Conservation (phyloP, 35 echinoderm and acorn worm species). For the Holothuria glaberrima region DNA sequence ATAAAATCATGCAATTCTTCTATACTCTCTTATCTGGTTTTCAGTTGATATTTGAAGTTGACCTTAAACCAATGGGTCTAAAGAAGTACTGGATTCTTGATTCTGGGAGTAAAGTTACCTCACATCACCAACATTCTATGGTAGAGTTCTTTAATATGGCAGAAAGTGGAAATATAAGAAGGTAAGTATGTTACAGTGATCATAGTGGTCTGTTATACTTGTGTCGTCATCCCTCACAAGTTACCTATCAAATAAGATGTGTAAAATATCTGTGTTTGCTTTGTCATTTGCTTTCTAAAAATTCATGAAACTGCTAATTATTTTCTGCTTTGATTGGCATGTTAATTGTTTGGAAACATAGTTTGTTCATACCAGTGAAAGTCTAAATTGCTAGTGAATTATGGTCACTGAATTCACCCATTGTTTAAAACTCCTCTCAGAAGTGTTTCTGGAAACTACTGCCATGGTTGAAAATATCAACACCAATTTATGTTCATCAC, state of each 20-base stretch:
- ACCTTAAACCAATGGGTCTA: slow-evolving; percentile 75
- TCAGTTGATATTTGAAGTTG: slow-evolving; percentile 92
- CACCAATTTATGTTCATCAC: no score
- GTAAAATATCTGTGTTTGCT: background rate
- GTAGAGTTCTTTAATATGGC: slow-evolving; percentile 71
- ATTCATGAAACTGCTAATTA: background rate
- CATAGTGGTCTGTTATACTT: no score
- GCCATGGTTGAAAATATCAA: no score
- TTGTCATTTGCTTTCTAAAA: background rate
- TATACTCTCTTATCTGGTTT: background rate
- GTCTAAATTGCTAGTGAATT: no score
- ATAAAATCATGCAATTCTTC: no score
- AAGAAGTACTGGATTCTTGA: slow-evolving; percentile 87
- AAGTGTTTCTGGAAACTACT: no score
- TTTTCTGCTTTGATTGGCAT: background rate
- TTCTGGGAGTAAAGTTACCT: slow-evolving; percentile 51
- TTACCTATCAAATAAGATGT: no score
- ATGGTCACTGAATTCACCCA: no score
- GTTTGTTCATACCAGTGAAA: no score
- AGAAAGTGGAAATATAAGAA: slow-evolving; percentile 39
- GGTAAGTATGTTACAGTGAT: slow-evolving; percentile 12
- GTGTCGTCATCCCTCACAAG: no score
- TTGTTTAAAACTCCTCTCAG: no score
- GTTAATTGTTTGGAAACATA: no score
- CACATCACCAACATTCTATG: slow-evolving; percentile 74